Evolutionary conservation across 2,797 vertebrate genomes (phyloP), one percentile per base, ranked within the genome.

Genomic region (Megaceryle alcyon): DNA sequence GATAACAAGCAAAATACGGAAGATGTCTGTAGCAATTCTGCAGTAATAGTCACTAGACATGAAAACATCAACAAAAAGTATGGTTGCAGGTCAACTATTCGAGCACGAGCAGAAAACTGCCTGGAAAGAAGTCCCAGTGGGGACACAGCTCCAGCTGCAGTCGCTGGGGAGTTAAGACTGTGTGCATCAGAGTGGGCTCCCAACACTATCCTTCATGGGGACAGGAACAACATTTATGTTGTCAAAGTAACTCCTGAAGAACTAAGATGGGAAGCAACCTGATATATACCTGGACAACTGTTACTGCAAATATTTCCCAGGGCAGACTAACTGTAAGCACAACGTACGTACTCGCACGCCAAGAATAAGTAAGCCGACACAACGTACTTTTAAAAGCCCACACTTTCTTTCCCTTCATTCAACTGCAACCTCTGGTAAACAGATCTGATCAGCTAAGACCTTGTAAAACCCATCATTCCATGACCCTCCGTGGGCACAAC

Each of bases 131-230:
- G 2, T 4, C 41, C 14, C 18, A 43, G 8, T 31, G 41, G 37
- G 48, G 19, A 85, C 1, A 1, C 1, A 5, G 28, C 65, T 57
- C 21, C 12, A 65, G 21, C 0, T 60, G 31, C 23, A 80, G 28
- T 3, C 81, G 6, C 3, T 15, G 7, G 25, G 39, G 53, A 59
- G 5, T 49, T 28, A 69, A 28, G 9, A 49, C 12, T 53, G 39
- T 2, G 7, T 10, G 7, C 10, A 14, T 29, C 46, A 41, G 25
- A 51, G 13, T 11, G 3, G n/a, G 9, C 56, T 93, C 84, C 43
- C 37, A 35, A 23, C 3, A 4, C 0, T 0, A 19, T 1, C 5
- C 28, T 66, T 70, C 28, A 64, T 3, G 5, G n/a, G 31, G 10
- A 15, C 0, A 6, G 87, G 15, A 46, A 73, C 22, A 65, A 68